Conservation (phyloP, 2,797 vertebrate genomes). For the Acropternis orthonyx region DNA sequence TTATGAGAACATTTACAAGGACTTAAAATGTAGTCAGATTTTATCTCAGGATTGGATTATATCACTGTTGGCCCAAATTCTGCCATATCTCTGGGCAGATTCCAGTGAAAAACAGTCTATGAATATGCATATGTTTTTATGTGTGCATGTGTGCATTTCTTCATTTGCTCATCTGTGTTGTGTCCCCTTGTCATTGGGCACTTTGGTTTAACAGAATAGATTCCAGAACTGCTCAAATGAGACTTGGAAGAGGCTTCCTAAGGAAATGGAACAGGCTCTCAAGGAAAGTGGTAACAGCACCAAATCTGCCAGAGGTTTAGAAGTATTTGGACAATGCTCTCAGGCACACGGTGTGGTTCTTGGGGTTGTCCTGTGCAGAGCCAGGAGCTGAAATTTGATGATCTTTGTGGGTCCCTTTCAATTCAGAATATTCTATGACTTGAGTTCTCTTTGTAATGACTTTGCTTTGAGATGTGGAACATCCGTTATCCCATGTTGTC, state of each 20-base stretch:
- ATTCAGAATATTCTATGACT: neutral
- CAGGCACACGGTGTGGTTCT: neutral
- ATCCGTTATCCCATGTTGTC: neutral
- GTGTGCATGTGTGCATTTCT: too few relatives aligned
- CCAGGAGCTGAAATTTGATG: rapidly evolving
- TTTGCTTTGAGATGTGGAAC: rapidly evolving
- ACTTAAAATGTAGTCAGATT: neutral
- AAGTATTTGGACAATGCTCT: neutral
- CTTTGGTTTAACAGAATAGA: neutral
- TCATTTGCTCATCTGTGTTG: neutral
- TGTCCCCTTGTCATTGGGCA: neutral
- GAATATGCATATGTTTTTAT: rapidly evolving
- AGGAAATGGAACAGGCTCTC: neutral
- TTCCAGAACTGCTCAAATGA: neutral
- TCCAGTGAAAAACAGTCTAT: neutral
- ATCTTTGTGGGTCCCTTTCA: neutral
- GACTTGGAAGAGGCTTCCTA: neutral
- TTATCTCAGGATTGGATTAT: neutral
- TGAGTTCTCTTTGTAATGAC: neutral
- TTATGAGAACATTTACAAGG: neutral
- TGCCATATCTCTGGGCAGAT: neutral
- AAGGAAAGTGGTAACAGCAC: rapidly evolving
- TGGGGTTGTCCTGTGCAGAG: neutral
- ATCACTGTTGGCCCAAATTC: neutral
- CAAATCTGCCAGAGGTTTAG: neutral